Evolutionary conservation across 1,140 invertebrate genomes (phyloP).

Genomic region (Pygmarrhopalites habei): DNA sequence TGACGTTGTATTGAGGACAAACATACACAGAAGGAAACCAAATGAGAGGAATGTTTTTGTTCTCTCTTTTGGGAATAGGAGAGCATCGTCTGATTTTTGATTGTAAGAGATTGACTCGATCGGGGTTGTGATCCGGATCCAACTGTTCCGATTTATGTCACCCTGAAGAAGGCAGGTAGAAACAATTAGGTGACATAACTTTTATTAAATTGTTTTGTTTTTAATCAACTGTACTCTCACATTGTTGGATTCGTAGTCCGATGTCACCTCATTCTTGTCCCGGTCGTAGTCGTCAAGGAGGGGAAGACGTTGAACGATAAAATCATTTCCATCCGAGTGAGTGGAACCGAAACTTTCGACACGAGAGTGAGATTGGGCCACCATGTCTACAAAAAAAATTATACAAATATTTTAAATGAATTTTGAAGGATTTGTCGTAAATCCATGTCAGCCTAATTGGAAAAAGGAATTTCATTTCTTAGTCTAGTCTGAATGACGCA

Average conservation of each 20-base stretch:
- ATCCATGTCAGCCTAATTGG: no score
- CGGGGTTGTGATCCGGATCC: neutral
- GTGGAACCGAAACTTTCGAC: neutral
- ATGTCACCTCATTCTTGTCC: neutral
- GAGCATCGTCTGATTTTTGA: neutral
- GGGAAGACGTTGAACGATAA: neutral
- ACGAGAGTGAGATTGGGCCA: neutral
- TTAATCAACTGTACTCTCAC: neutral
- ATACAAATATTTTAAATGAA: no score
- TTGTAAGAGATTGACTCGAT: neutral
- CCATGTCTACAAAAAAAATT: no score
- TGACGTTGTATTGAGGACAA: constrained; percentile 41
- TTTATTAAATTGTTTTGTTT: neutral
- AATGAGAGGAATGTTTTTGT: constrained; percentile 42
- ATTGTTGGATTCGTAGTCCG: neutral
- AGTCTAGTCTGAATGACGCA: no score
- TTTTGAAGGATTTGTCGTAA: no score
- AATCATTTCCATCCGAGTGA: neutral
- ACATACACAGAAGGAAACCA: constrained; percentile 38
- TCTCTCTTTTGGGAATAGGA: constrained; percentile 40
- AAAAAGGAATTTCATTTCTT: no score
- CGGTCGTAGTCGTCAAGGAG: neutral
- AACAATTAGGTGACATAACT: neutral
- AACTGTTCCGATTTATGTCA: neutral
- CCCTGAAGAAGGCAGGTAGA: neutral